Evolutionary conservation across 1,140 invertebrate species (phyloP), one percentile per base, ranked within the genome.

Genomic region (Platyscapa corneri): DNA sequence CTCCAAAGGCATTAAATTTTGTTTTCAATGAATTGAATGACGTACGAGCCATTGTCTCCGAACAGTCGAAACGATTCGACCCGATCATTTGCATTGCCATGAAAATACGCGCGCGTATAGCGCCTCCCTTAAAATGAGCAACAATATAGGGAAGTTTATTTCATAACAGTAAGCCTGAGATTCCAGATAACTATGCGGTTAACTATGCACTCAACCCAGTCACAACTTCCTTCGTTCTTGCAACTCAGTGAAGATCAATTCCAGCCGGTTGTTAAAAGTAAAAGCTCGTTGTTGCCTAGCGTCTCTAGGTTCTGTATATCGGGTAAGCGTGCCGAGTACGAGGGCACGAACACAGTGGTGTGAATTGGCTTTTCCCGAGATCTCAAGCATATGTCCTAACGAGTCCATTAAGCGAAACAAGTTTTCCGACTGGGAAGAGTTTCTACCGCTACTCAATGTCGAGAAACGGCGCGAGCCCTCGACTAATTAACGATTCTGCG

Each of bases 251-350:
- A 82, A 72, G 79, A 72, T 70, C 65, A 82, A 72, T 82, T 65
- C 65, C 42, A 72, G 65, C 27, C 18, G 79, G 65, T 82, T 49
- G 79, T 82, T 82, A 82, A 82, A 82, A 82, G 79, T 82, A 82
- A 82, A 82, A 53, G 79, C 42, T 82, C 79, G 42, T 34, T 42
- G 37, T 20, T 23, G 67, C 10, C 70, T 12, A n/a, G 70, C 70
- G 16, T 42, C 27, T 42, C 70, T 23, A 20, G 16, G 16, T 32
- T 23, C 37, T n/a, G n/a, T 42, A 7, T n/a, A n/a, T 74, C 37
- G 70, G 12, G 37, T 10, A 27, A 42, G 70, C 27, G 23, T 27
- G 6, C 37, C 23, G 7, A n/a, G 70, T 74, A 42, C 20, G 70
- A 74, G 37, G 39, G 70, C 27, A 42, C 70, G 20, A 37, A 74